Evolutionary conservation across 2,888 invertebrate genomes (phyloP), one percentile per base, ranked within the genome.

Genomic region (Caenorhabditis plicata): DNA sequence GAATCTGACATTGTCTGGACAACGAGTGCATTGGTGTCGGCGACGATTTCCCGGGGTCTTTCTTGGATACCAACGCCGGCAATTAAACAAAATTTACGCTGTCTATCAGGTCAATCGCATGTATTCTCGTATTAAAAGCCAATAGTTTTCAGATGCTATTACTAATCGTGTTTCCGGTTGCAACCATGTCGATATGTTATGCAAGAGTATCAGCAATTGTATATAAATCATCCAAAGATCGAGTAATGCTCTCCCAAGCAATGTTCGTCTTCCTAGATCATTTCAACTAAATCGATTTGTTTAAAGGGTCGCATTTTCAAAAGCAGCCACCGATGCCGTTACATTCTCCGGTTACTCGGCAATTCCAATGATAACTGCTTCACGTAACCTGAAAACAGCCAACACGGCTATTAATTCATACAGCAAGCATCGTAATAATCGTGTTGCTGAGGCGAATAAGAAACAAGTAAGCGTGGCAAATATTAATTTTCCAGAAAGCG

Each of bases 171-270:
- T 81, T 87, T 23, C 88, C 88, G 0, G 84, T 87, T 15, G 78
- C 82, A 26, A 85, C 88, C 43, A 88, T 88, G 87, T 84, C 84
- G 0, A 85, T 86, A 52, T 86, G 88, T 39, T 88, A 88, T 78
- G 83, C 85, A 4, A 84, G 86, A 58, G 88, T 88, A 71, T 68
- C 71, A 11, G 54, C 66, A 25, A 75, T 75, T 33, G 75, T 75
- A 39, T 71, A 73, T 52, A 62, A 61, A n/a, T 68, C 70, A 0
- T 68, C 70, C 3, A 71, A 71, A 44, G 67, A 73, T 55, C 53
- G 64, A 11, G 60, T 64, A 8, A 53, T 70, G 0, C 49, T 74
- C 2, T 67, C 68, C 0, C 65, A 65, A 33, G 70, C 71, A 7
- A 70, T 74, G 72, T 70, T 27, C 52, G 67, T 55, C 27, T 17